These are phyloP conservation scores for Sebastes jordani DNA, from an alignment of 2,797 vertebrate species.

Conservation along the genomic window DNA sequence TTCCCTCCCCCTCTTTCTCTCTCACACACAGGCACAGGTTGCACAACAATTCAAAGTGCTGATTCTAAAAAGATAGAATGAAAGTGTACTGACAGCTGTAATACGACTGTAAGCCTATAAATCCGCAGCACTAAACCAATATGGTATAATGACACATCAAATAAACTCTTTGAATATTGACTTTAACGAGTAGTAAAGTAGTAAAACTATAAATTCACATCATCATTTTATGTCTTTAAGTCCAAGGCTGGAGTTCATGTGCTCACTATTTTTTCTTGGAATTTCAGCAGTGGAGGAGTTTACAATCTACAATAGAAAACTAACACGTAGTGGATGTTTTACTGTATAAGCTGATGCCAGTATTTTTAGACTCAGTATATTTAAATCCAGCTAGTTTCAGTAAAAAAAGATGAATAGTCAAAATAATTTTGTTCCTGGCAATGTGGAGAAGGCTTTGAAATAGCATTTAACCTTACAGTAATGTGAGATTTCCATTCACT, in stretches of 20 bases:
- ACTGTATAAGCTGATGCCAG: not conserved
- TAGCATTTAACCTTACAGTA: not conserved
- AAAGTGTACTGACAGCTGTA: not conserved
- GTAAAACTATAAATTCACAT: not conserved
- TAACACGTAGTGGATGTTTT: not conserved
- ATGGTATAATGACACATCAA: not conserved
- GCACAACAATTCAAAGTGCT: slow-evolving; percentile 51
- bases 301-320: not conserved
- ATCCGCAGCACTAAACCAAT: not conserved
- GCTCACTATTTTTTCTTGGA: too few relatives aligned
- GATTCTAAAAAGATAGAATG: slow-evolving; percentile 33
- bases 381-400: not conserved
- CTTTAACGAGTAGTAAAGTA: not conserved
- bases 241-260: not conserved
- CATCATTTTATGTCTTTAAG: not conserved
- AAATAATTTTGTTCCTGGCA: too few relatives aligned
- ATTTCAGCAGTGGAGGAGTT: not conserved
- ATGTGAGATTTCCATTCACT: not conserved
- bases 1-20: not conserved
- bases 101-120: not conserved
- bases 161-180: not conserved
- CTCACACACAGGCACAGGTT: not conserved
- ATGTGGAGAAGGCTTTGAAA: not conserved
- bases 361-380: not conserved
- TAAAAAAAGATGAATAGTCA: not conserved